Percentiles rank a stretch among this genome's conserved stretches.
Conservation (phyloP, 2,888 invertebrate genomes). For the Phaonia tiefii region DNA sequence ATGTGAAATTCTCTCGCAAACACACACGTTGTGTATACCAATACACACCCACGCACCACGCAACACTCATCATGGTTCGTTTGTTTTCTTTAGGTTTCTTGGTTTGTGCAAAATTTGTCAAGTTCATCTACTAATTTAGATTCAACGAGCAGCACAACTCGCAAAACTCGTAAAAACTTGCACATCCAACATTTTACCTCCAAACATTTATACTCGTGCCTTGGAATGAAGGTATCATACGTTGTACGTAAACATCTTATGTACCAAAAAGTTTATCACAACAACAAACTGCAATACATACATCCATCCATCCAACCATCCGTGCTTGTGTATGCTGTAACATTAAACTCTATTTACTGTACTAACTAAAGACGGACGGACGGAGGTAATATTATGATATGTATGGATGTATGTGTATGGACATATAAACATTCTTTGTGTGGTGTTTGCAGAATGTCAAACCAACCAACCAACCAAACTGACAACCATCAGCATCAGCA, state of each 20-base stretch:
- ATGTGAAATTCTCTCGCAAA: background rate
- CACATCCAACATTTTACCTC: constrained; percentile 28
- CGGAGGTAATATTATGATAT: too few species aligned
- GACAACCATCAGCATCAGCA: constrained; percentile 40
- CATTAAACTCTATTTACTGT: constrained; percentile 2
- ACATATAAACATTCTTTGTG: constrained; percentile 8
- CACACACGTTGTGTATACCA: background rate
- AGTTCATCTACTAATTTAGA: constrained; percentile 39
- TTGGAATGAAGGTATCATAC: too few species aligned
- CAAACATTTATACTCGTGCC: too few species aligned
- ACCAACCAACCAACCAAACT: too few species aligned
- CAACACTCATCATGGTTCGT: background rate
- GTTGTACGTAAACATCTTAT: too few species aligned
- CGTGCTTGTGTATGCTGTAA: too few species aligned
- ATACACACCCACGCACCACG: constrained; percentile 14
- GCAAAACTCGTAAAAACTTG: too few species aligned
- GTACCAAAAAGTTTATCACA: too few species aligned
- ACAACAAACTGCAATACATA: too few species aligned
- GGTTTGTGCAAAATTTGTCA: constrained; percentile 13
- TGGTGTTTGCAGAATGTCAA: constrained; percentile 26
- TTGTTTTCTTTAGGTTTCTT: constrained; percentile 13
- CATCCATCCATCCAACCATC: too few species aligned
- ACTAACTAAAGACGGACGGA: too few species aligned
- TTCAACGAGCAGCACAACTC: constrained; percentile 30
- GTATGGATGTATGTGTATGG: background rate